Conservation (phyloP, 1,140 invertebrate genomes). For the Orius laevigatus region DNA sequence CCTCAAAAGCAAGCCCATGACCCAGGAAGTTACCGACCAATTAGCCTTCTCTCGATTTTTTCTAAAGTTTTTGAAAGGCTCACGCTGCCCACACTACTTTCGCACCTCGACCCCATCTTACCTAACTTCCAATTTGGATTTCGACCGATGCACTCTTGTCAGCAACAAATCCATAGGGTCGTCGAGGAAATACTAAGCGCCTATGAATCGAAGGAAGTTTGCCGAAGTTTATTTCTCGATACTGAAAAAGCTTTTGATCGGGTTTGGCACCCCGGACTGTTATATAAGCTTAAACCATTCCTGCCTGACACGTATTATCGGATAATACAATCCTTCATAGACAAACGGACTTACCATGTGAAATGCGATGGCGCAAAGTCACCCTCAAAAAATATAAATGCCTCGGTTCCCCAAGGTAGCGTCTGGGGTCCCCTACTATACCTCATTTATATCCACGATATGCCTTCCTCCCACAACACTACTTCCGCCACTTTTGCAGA, state of each 20-base stretch:
- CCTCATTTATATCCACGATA: no score
- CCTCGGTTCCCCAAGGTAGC: no score
- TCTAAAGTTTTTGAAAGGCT: conserved; percentile 6
- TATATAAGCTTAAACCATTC: neutral
- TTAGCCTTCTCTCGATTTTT: neutral
- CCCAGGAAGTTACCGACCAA: neutral
- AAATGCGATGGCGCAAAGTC: neutral
- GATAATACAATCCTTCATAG: neutral
- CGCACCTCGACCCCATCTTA: neutral
- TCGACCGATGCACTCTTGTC: neutral
- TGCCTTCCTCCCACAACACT: no score
- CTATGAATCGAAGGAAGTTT: neutral
- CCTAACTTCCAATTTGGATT: conserved; percentile 6
- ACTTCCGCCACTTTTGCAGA: no score
- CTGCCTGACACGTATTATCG: neutral
- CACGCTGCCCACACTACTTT: neutral
- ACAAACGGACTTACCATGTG: neutral
- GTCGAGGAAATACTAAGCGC: neutral
- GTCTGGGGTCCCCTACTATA: no score
- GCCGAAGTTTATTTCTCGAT: neutral
- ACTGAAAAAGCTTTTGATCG: no score
- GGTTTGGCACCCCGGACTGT: neutral
- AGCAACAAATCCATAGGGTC: conserved; percentile 1
- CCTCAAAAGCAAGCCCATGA: neutral
- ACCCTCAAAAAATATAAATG: no score